Evolutionary conservation across 2,113 vertebrate species (phyloP).

Genomic region (Agapornis roseicollis): DNA sequence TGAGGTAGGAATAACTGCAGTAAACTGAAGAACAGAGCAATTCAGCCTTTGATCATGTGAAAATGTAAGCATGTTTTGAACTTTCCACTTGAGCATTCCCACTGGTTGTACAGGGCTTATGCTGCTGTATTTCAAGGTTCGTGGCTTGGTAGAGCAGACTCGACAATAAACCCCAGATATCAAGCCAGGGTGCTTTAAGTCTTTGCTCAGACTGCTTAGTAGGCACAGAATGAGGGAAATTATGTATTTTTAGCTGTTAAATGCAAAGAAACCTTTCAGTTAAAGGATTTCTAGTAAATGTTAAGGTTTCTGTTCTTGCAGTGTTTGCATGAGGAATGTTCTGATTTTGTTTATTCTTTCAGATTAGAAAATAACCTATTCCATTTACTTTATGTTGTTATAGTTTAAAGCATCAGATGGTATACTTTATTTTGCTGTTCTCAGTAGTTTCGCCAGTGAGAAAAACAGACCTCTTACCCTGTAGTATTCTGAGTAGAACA

Average conservation of each 20-base stretch:
- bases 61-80: not conserved
- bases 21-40: not conserved
- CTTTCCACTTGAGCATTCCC: not conserved
- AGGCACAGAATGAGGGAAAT: not conserved
- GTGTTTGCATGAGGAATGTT: not conserved
- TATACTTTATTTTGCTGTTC: not conserved
- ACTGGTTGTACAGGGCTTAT: not conserved
- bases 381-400: not conserved
- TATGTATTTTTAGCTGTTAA: not conserved
- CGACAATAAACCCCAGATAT: not conserved
- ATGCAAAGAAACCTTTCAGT: not conserved
- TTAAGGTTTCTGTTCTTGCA: not conserved
- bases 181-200: conserved; percentile 2
- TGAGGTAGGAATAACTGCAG: not conserved
- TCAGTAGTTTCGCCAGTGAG: not conserved
- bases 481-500: not conserved
- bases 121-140: not conserved
- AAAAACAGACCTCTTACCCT: not conserved
- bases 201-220: conserved; percentile 5
- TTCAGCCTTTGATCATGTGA: not conserved
- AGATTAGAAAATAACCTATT: not conserved
- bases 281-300: not conserved
- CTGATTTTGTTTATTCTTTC: not conserved
- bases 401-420: not conserved
- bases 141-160: not conserved